A percentile compares a stretch with the other conserved stretches of the same genome.
Conservation (phyloP, 2,797 vertebrate species). For the Paguma larvata region DNA sequence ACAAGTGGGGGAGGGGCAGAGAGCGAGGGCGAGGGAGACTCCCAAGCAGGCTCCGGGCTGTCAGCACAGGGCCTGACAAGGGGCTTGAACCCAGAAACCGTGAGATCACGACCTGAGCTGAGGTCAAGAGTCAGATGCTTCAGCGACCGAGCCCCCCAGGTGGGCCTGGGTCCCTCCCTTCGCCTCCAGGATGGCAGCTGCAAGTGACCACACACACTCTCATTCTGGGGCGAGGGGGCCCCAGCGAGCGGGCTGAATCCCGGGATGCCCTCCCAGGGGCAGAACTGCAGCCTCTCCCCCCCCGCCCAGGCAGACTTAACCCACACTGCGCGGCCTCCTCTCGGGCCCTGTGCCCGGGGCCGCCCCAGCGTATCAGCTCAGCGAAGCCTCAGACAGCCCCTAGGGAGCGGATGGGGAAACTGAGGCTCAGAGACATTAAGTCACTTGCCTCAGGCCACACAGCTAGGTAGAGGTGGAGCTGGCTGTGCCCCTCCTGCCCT, state of each 20-base stretch:
- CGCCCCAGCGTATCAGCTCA: not conserved
- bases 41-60: no score
- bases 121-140: no score
- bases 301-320: not conserved
- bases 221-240: not conserved
- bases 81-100: no score
- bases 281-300: no score
- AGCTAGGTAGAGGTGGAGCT: not conserved
- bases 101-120: no score
- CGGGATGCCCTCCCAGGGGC: not conserved
- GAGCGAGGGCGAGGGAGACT: no score
- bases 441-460: not conserved
- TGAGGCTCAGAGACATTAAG: not conserved
- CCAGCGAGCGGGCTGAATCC: not conserved
- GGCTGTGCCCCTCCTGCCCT: not conserved
- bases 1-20: no score
- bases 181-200: not conserved
- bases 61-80: no score
- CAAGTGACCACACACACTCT: accelerated
- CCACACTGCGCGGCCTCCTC: accelerated
- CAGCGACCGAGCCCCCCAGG: no score
- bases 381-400: not conserved
- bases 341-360: not conserved
- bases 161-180: no score
- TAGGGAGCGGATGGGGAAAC: not conserved